A percentile compares a stretch with the other conserved stretches of the same genome.
Evolutionary conservation across 2,888 invertebrate genomes (phyloP).

Genomic region (Lithosia quadra): DNA sequence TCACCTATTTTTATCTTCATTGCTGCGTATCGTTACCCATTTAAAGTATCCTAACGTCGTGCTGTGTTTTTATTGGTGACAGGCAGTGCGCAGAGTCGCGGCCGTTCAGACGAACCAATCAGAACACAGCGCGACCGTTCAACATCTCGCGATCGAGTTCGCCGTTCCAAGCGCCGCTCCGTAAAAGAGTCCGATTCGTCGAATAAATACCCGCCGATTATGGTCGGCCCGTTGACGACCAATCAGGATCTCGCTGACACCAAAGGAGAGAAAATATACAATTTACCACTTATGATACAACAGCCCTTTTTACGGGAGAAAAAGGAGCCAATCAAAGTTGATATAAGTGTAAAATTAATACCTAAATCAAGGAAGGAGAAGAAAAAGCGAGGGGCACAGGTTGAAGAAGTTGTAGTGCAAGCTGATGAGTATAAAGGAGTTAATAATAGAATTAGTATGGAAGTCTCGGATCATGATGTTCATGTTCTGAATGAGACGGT

Average conservation of each 20-base stretch:
- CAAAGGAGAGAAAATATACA: slow-evolving; percentile 79
- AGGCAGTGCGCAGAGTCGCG: slow-evolving; percentile 86
- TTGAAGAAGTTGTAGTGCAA: slow-evolving; percentile 65
- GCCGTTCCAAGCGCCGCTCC: slow-evolving; percentile 81
- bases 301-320: slow-evolving; percentile 88
- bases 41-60: slow-evolving; percentile 81
- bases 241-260: slow-evolving; percentile 82
- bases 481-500: slow-evolving; percentile 73
- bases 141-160: slow-evolving; percentile 75
- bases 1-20: slow-evolving; percentile 35
- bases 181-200: slow-evolving; percentile 88
- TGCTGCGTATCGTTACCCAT: slow-evolving; percentile 78
- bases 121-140: slow-evolving; percentile 85
- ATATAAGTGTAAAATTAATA: slow-evolving; percentile 92
- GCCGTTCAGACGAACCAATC: slow-evolving; percentile 86
- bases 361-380: slow-evolving; percentile 86
- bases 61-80: slow-evolving; percentile 87
- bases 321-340: slow-evolving; percentile 92
- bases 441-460: slow-evolving; percentile 80
- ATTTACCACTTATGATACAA: slow-evolving; percentile 85
- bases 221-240: slow-evolving; percentile 83
- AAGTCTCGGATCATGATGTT: slow-evolving; percentile 74
- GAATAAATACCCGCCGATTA: slow-evolving; percentile 82
- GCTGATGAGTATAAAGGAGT: slow-evolving; percentile 70
- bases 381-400: slow-evolving; percentile 69